These are phyloP conservation scores for Ornithoptera priamus DNA, from an alignment of 2,888 invertebrate species.

Conservation along the genomic window DNA sequence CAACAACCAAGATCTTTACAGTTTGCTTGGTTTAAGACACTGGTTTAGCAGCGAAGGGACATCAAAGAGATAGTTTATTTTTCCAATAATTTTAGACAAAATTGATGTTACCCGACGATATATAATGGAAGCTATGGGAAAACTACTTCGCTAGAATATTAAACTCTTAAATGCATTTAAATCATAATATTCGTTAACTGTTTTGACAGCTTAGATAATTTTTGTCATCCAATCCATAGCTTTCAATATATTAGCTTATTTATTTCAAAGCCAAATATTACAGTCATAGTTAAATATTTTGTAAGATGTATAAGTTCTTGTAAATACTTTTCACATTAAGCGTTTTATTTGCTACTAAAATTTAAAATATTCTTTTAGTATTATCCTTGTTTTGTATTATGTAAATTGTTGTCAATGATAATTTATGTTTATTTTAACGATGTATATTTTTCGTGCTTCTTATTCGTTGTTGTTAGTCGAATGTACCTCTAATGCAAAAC, in stretches of 20 bases:
- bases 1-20: constrained; percentile 68
- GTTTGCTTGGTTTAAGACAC: constrained; percentile 70
- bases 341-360: constrained; percentile 65
- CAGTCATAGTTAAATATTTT: constrained; percentile 77
- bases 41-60: constrained; percentile 74
- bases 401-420: constrained; percentile 68
- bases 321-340: constrained; percentile 67
- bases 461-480: constrained; percentile 59
- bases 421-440: constrained; percentile 66
- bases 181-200: constrained; percentile 30
- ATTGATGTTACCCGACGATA: constrained; percentile 78
- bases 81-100: constrained; percentile 52
- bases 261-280: constrained; percentile 80
- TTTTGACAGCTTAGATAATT: constrained; percentile 13
- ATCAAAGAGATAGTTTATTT: constrained; percentile 71
- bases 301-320: constrained; percentile 73
- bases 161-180: constrained; percentile 29
- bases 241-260: constrained; percentile 77
- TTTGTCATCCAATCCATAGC: constrained; percentile 55
- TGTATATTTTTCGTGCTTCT: constrained; percentile 65
- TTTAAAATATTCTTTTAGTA: constrained; percentile 68
- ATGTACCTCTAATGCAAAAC: constrained; percentile 51
- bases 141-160: constrained; percentile 38
- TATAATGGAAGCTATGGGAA: constrained; percentile 75
- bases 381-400: constrained; percentile 75